Evolutionary conservation across 1,140 invertebrate species (phyloP).

Genomic region (Heliconius eleuchia): DNA sequence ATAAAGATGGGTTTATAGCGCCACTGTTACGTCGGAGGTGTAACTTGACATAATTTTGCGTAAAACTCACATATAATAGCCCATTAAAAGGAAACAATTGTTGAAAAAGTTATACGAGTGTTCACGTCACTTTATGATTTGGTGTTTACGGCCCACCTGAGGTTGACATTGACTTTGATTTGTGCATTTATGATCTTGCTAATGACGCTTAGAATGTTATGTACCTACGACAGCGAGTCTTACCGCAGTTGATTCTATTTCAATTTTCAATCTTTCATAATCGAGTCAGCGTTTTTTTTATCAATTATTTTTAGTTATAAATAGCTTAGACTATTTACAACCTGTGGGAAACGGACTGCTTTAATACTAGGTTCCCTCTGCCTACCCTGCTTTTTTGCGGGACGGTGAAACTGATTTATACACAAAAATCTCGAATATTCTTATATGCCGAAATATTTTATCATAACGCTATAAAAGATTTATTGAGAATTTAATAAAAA

Average conservation of each 20-base stretch:
- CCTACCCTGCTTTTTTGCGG: too few relatives aligned
- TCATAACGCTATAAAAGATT: background rate
- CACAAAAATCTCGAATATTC: background rate
- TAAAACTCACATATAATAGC: slow-evolving; percentile 78
- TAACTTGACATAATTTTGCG: slow-evolving; percentile 80
- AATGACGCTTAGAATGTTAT: slow-evolving; percentile 49
- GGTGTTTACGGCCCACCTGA: slow-evolving; percentile 74
- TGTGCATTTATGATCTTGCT: slow-evolving; percentile 72
- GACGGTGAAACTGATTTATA: too few relatives aligned
- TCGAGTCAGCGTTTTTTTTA: background rate
- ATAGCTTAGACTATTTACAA: background rate
- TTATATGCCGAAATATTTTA: background rate
- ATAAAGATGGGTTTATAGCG: slow-evolving; percentile 78
- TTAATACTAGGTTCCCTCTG: too few relatives aligned
- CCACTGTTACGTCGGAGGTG: slow-evolving; percentile 73
- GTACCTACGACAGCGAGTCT: background rate
- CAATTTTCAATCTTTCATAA: background rate
- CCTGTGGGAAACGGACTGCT: too few relatives aligned
- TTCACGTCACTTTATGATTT: slow-evolving; percentile 78
- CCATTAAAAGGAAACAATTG: slow-evolving; percentile 81
- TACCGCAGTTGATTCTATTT: background rate
- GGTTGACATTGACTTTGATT: slow-evolving; percentile 80
- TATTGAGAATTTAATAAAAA: background rate
- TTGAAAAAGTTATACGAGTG: slow-evolving; percentile 80
- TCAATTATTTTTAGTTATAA: background rate